Conservation (phyloP, 1,140 invertebrate genomes). For the Drosophila fuyamai region DNA sequence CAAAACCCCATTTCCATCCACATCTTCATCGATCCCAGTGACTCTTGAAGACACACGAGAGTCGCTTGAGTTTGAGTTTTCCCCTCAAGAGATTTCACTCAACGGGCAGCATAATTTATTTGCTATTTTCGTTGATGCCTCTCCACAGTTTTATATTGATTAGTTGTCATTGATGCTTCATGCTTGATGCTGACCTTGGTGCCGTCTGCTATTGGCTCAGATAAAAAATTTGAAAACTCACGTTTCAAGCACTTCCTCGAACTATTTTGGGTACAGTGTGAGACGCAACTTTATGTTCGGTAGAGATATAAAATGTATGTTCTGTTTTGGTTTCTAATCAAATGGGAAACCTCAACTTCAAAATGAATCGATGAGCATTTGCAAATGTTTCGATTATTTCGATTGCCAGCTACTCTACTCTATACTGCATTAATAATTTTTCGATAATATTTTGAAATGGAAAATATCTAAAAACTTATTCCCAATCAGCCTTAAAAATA, state of each 20-base stretch:
- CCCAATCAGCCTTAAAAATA: not conserved
- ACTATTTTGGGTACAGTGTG: constrained; percentile 23
- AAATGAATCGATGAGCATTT: not conserved
- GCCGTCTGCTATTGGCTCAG: constrained; percentile 16
- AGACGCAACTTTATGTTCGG: not conserved
- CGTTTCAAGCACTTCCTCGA: constrained; percentile 58
- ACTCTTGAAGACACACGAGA: constrained; percentile 34
- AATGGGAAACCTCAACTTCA: not conserved
- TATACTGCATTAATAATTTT: no score
- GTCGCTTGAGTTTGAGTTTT: constrained; percentile 40
- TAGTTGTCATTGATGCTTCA: constrained; percentile 67
- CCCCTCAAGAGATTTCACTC: constrained; percentile 26
- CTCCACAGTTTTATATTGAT: constrained; percentile 57
- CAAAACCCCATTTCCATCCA: not conserved
- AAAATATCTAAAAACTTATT: no score
- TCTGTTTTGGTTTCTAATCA: no score
- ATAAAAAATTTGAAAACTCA: constrained; percentile 62
- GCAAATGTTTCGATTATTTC: not conserved
- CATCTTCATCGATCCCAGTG: constrained; percentile 24
- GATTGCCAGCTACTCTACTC: no score
- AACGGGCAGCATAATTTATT: constrained; percentile 36
- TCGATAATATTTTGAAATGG: no score
- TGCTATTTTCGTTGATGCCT: constrained; percentile 16
- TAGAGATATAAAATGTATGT: no score
- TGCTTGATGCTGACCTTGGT: constrained; percentile 55